Evolutionary conservation across 1,140 invertebrate species (phyloP), one percentile per base, ranked within the genome.

Genomic region (Protaetia brevitarsis): DNA sequence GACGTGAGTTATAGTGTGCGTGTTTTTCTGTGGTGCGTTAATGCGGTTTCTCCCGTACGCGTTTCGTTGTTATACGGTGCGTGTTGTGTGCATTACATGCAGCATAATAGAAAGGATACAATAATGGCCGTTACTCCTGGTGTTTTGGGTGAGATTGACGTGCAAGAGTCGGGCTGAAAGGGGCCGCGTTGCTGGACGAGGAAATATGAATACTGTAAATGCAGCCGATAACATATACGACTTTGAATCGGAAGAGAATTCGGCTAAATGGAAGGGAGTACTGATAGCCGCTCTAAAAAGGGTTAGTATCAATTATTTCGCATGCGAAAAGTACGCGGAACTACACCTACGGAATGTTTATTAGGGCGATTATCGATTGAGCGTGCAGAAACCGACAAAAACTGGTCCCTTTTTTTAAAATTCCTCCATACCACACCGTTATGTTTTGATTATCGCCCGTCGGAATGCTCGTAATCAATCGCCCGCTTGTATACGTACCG

Each of bases 191-290:
- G 26, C 8, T 51, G 6, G 26, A 51, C 41, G 26, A 23, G 41
- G 26, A 51, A 71, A 59, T 59, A 73, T 75, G 73, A 75, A 75
- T 70, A 71, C 72, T 34, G 69, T 72, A 37, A 71, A 68, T 71
- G 68, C 69, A 16, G 65, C 67, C 80, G 83, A 83, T 74, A 85
- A 85, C 75, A 86, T 86, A 76, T 95, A 94, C 82, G 91, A 95
- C 82, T 95, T 95, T 79, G 86, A 88, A 75, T 92, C 91, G 76
- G 89, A 89, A 73, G 93, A 95, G 78, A 95, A 95, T 81, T 85
- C 86, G 68, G 84, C 85, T 69, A 94, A 94, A 85, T 97, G 94
- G 94, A 91, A 89, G 77, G 91, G 92, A 70, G 83, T 96, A 34
- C 92, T 96, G 81, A 87, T 92, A 74, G 87, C 86, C 74, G 88